Conservation (phyloP, 2,113 vertebrate species). For the Cercopithecus mona region DNA sequence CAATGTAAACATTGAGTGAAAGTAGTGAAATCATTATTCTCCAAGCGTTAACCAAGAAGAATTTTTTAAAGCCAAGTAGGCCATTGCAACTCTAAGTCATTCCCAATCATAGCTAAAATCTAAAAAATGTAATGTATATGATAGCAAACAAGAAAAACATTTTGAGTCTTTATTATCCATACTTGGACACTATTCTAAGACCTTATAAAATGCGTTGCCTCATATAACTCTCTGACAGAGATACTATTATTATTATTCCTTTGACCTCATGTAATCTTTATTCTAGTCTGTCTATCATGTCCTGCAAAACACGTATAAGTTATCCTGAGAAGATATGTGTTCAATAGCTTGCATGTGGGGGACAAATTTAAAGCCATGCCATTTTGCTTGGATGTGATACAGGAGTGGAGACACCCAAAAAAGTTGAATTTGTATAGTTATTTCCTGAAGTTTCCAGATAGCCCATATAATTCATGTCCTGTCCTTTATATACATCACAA, state of each 20-base stretch:
- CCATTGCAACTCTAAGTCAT: not conserved
- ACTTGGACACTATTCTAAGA: not conserved
- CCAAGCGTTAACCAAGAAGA: not conserved
- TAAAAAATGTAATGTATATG: not conserved
- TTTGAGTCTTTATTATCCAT: not conserved
- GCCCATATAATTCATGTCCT: not conserved
- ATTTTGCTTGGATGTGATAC: not conserved
- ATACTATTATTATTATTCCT: not conserved
- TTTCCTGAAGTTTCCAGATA: not conserved
- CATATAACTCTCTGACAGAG: not conserved
- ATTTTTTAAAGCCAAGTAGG: not conserved
- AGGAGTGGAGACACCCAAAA: not conserved
- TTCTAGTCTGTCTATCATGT: not conserved
- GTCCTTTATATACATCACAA: not conserved
- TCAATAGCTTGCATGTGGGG: not conserved
- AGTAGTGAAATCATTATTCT: not conserved
- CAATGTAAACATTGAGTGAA: not conserved
- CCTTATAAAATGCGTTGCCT: not conserved
- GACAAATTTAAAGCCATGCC: not conserved
- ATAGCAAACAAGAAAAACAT: not conserved
- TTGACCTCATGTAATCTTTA: not conserved
- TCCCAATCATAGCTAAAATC: not conserved
- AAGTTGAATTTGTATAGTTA: not conserved
- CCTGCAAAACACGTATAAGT: not conserved
- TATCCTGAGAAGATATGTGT: not conserved